These are phyloP conservation scores for Troglohyphantes excavatus DNA, from an alignment of 2,888 invertebrate genomes.

Conservation along the genomic window DNA sequence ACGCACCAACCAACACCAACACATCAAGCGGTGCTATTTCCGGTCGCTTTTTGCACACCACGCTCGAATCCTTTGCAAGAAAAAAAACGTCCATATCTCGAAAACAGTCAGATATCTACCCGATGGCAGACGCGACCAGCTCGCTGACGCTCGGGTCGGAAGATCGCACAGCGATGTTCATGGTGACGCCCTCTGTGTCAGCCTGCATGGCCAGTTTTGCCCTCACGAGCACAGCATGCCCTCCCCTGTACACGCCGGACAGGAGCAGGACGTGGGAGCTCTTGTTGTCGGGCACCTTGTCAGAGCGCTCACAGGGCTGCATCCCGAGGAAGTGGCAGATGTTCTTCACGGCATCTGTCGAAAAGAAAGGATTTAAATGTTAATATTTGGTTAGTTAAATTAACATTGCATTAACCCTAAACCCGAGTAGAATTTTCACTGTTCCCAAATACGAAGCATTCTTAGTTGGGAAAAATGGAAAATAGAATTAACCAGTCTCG, in stretches of 20 bases:
- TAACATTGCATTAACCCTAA: no score
- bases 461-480: no score
- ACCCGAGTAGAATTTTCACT: no score
- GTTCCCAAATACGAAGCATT: no score
- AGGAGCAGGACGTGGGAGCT: constrained; percentile 90
- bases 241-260: constrained; percentile 94
- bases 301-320: constrained; percentile 92
- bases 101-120: constrained; percentile 83
- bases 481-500: no score
- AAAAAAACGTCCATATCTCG: background rate
- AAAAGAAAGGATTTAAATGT: no score
- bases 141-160: constrained; percentile 93
- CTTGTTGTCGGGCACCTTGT: constrained; percentile 91
- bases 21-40: background rate
- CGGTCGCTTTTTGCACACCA: no score
- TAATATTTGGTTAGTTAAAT: no score
- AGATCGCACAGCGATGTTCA: constrained; percentile 95
- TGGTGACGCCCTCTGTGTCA: constrained; percentile 90
- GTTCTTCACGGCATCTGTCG: constrained; percentile 90
- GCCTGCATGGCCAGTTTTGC: constrained; percentile 90
- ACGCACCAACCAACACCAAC: background rate
- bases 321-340: constrained; percentile 92
- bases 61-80: no score
- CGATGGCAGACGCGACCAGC: constrained; percentile 92
- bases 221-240: constrained; percentile 92